A percentile compares a stretch with the other conserved stretches of the same genome.
Evolutionary conservation across 2,797 vertebrate species (phyloP).

Genomic region (Natrix natrix): DNA sequence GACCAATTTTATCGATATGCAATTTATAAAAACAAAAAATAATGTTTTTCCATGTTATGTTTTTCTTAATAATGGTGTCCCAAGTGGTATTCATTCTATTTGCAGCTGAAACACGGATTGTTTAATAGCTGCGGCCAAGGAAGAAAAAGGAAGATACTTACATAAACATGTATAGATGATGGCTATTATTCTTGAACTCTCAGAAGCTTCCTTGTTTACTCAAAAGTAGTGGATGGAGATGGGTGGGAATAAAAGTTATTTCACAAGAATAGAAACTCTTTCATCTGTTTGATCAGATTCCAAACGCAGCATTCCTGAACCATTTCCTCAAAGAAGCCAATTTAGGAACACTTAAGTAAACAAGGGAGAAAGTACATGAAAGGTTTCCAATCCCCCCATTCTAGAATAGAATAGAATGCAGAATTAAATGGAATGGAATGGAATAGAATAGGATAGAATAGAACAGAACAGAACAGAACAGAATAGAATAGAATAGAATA

Average conservation of each 20-base stretch:
- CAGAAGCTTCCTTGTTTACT: neutral
- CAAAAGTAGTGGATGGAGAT: neutral
- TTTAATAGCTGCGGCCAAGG: neutral
- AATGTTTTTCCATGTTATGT: neutral
- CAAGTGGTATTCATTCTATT: neutral
- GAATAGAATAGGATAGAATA: too few relatives aligned
- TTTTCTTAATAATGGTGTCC: neutral
- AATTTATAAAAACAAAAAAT: neutral
- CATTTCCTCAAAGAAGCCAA: constrained; percentile 1
- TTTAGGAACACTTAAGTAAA: constrained; percentile 1
- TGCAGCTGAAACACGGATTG: neutral
- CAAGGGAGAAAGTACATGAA: neutral
- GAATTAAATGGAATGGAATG: too few relatives aligned
- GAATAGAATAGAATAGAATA: too few relatives aligned
- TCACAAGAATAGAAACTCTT: neutral
- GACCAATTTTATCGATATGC: neutral
- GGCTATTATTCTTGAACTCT: neutral
- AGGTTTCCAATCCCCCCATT: neutral
- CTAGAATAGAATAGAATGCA: too few relatives aligned
- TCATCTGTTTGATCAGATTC: constrained; percentile 22
- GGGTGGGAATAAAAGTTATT: neutral
- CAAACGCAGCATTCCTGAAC: neutral
- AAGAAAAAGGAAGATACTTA: too few relatives aligned
- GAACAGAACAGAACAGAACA: too few relatives aligned
- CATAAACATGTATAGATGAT: neutral